Evolutionary conservation across 1,140 invertebrate genomes (phyloP).

Genomic region (Tribolium madens): DNA sequence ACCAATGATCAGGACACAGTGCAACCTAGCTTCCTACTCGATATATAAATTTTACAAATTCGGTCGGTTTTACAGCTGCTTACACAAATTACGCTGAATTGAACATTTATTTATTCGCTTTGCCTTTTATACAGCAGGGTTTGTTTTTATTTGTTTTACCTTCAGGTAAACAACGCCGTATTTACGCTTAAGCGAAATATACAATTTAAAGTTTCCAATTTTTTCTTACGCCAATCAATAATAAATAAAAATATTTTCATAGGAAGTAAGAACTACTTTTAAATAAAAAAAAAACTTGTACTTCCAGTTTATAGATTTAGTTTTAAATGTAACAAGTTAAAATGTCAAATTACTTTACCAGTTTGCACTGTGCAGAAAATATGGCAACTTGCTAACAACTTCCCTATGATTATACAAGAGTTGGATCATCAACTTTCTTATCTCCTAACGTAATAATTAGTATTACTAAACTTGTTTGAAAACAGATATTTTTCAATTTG

Average conservation of each 20-base stretch:
- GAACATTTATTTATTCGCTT: conserved; percentile 27
- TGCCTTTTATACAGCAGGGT: conserved; percentile 10
- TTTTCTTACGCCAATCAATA: conserved; percentile 1
- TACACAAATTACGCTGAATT: conserved; percentile 29
- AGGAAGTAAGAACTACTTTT: too few relatives aligned
- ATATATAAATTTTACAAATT: conserved; percentile 33
- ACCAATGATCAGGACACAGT: neutral
- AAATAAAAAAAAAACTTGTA: too few relatives aligned
- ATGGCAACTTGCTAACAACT: neutral
- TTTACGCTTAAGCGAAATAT: neutral
- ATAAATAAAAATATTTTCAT: neutral
- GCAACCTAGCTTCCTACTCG: neutral
- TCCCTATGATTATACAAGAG: neutral
- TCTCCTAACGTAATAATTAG: neutral
- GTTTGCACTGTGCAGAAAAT: too few relatives aligned
- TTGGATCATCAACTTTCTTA: neutral
- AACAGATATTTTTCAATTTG: neutral
- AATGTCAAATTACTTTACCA: too few relatives aligned
- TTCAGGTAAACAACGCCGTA: conserved; percentile 3
- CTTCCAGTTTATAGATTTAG: too few relatives aligned
- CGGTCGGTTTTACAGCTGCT: neutral
- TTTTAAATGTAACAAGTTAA: too few relatives aligned
- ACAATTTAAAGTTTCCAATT: neutral
- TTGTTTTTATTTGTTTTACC: conserved; percentile 8
- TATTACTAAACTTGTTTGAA: neutral